Base-by-base conservation (phyloP, 2,797 vertebrate species). In the Dermochelys coriacea region DNA sequence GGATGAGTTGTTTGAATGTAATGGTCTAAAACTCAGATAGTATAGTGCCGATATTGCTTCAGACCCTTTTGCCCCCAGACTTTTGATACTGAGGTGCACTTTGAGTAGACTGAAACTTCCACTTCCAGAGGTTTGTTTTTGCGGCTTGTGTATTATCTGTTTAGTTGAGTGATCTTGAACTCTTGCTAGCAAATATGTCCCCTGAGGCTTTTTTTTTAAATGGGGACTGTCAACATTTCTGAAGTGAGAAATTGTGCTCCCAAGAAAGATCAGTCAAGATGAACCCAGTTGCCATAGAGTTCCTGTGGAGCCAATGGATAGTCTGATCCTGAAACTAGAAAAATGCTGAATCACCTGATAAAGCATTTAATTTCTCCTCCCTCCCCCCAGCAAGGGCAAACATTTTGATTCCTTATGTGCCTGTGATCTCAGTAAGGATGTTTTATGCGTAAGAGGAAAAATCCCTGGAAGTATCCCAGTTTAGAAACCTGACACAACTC, bases 211-310 rank as follows among this genome's bases (percentile, higher is more conserved):
- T 49, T 5, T 6, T 45, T 75, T 41, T 16, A 64, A 34, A 31
- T 55, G 23, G 29, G 52, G 18, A 57, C 12, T 0, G 0, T 80
- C 61, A 68, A 19, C 0, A 0, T 34, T 93, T 87, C 41, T 89
- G 16, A 86, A 61, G 50, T 8, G 61, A 86, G 10, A 54, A 89
- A 29, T 1, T 34, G 3, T 61, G 14, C 90, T 88, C 47, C 31
- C 9, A 23, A n/a, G 68, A 81, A 50, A 55, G 14, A 8, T 85
- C 1, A 25, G 50, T 92, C 86, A 45, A 79, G 37, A 27, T 80
- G n/a, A 82, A n/a, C n/a, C 4, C 3, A 10, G 25, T n/a, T 85
- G 4, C 18, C 88, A 45, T 8, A 88, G 78, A 87, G 51, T 86
- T 82, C 77, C 68, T 52, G 45, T 86, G 7, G 8, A 82, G 27